Evolutionary conservation across 2,888 invertebrate species (phyloP).

Genomic region (Mythimna ferrago): DNA sequence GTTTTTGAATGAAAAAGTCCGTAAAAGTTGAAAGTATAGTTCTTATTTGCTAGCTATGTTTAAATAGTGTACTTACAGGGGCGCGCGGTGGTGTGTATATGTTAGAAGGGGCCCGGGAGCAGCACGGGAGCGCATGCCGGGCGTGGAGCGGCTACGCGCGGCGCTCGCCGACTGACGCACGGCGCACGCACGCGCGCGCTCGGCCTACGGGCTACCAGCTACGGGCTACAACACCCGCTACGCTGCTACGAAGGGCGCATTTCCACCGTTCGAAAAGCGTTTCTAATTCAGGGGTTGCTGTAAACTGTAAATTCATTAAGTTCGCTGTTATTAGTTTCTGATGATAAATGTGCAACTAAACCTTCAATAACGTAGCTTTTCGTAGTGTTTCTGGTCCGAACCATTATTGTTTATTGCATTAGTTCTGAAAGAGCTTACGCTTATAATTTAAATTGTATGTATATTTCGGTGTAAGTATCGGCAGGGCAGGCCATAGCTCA

Average conservation of each 20-base stretch:
- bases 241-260: slow-evolving; percentile 72
- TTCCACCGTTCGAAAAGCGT: slow-evolving; percentile 61
- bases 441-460: slow-evolving; percentile 16
- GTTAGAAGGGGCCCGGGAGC: slow-evolving; percentile 71
- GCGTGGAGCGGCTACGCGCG: slow-evolving; percentile 85
- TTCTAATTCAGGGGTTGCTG: slow-evolving; percentile 44
- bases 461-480: slow-evolving; percentile 70
- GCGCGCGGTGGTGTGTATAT: slow-evolving; percentile 84
- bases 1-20: slow-evolving; percentile 72
- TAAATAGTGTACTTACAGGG: slow-evolving; percentile 83
- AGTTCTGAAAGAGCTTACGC: slow-evolving; percentile 3
- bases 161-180: slow-evolving; percentile 86
- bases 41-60: slow-evolving; percentile 22
- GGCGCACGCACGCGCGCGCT: slow-evolving; percentile 86
- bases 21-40: slow-evolving; percentile 4
- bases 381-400: neutral
- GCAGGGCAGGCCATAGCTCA: slow-evolving; percentile 71
- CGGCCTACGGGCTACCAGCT: slow-evolving; percentile 45
- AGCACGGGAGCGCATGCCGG: slow-evolving; percentile 79
- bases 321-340: slow-evolving; percentile 26
- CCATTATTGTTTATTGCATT: slow-evolving; percentile 19
- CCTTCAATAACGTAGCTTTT: slow-evolving; percentile 26
- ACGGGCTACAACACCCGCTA: slow-evolving; percentile 64
- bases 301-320: slow-evolving; percentile 52
- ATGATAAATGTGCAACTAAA: slow-evolving; percentile 24